Base-by-base conservation (phyloP, 64 coral and sea anemone genomes). In the Montipora sp. region DNA sequence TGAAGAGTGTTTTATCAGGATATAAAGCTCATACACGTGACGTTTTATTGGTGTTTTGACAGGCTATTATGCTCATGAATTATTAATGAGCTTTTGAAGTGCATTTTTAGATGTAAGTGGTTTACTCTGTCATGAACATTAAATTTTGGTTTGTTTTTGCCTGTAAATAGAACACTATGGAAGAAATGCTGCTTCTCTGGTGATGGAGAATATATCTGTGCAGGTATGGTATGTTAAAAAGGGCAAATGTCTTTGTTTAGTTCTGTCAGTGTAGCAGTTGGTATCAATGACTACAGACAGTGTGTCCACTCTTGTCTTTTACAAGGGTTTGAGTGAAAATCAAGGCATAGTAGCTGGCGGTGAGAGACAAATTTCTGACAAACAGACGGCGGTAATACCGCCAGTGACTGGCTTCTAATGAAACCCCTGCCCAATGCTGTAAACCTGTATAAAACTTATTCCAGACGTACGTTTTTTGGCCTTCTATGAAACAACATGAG, bases 141-240 rank as follows among this genome's bases (percentile, higher is more conserved):
- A 71, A 59, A 67, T 68, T 4, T 0, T 68, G 68, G 4, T 71
- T 71, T 71, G 18, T 71, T 47, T 58, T 55, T 74, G 14, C 87
- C 68, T 55, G 9, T 47, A 95, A 77, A 20, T 27, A 99, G 98
- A 90, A 99, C 98, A 48, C 67, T 99, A 13, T 99, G 98, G 98
- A 99, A 99, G 60, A 99, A 99, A 89, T 99, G 98, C 86, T 99
- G 98, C 53, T 99, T 99, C 69, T 94, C 98, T 45, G 98, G 98
- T 53, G 98, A 99, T 94, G 98, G 98, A 73, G 98, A 99, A 92
- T 99, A 94, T 47, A 99, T 99, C 48, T 96, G 95, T 89, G 98
- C 98, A 94, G 98, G 98, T 99, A 88, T 60, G 5, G 5, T 5
- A 2, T 71, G 19, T 71, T 1, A 5, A 57, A 57, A 57, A 11